Percentiles rank a stretch among this genome's conserved stretches.
phyloP scores from a whole-genome alignment of 2,113 vertebrate species.

The Trogon surrucura region DNA sequence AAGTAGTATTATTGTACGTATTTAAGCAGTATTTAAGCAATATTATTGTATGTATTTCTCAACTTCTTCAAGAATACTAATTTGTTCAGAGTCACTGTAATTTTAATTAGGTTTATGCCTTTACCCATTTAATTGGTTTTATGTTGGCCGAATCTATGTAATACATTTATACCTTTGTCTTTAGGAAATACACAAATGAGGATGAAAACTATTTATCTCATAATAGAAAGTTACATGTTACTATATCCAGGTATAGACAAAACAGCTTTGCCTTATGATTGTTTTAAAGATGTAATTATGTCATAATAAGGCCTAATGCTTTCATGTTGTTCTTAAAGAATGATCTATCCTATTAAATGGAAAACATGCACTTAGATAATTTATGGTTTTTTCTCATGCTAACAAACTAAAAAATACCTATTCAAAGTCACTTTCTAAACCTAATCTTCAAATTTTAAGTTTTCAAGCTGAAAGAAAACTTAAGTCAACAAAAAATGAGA shows the following conservation, averaged over 20 bases:
- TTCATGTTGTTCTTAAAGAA: neutral
- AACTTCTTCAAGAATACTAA: neutral
- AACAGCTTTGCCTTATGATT: conserved; percentile 64
- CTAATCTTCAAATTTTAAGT: neutral
- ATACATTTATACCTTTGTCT: neutral
- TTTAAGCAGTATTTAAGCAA: neutral
- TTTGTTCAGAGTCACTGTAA: neutral
- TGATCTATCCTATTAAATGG: neutral
- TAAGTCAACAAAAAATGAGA: conserved; percentile 61
- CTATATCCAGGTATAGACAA: conserved; percentile 36
- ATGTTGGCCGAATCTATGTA: neutral
- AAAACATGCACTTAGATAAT: neutral
- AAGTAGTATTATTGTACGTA: neutral
- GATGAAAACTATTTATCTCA: neutral
- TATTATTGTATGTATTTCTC: neutral
- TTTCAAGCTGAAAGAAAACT: conserved; percentile 38
- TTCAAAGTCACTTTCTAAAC: neutral
- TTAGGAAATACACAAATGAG: neutral
- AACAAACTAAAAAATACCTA: neutral
- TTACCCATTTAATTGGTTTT: neutral
- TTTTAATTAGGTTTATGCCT: neutral
- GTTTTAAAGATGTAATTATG: conserved; percentile 65
- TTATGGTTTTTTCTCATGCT: neutral
- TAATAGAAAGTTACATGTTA: conserved; percentile 46
- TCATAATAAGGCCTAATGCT: conserved; percentile 36